Conservation (phyloP, 2,113 vertebrate genomes). For the Rhinoderma darwinii region DNA sequence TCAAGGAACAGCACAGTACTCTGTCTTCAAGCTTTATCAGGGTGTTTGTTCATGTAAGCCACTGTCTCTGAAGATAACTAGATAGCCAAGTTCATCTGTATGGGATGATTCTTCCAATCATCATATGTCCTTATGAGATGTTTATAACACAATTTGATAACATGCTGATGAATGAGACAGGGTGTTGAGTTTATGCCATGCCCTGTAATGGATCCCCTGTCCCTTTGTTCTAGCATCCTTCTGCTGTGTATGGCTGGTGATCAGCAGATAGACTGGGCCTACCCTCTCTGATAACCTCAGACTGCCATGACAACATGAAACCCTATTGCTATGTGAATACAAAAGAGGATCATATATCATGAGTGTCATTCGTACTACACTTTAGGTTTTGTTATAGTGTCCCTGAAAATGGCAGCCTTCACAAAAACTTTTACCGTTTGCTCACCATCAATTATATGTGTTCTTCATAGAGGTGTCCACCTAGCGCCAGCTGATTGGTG, state of each 20-base stretch:
- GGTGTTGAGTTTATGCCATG: neutral
- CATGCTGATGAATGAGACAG: slow-evolving; percentile 33
- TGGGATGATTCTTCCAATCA: slow-evolving; percentile 16
- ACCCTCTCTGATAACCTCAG: neutral
- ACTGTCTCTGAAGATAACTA: neutral
- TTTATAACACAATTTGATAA: slow-evolving; percentile 45
- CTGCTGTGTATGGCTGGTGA: slow-evolving; percentile 10
- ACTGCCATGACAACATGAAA: neutral
- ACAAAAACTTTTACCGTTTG: neutral
- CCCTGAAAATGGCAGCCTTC: neutral
- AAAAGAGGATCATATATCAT: neutral
- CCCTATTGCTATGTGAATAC: neutral
- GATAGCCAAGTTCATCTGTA: neutral
- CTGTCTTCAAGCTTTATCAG: slow-evolving; percentile 43
- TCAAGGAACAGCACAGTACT: slow-evolving; percentile 25
- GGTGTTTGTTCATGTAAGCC: slow-evolving; percentile 7
- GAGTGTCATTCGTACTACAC: neutral
- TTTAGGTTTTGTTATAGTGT: neutral
- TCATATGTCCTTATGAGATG: slow-evolving; percentile 21
- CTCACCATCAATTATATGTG: neutral
- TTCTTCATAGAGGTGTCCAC: too few species aligned
- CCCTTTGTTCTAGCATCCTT: neutral
- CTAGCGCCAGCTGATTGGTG: too few species aligned
- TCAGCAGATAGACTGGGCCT: neutral
- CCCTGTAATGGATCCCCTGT: slow-evolving; percentile 1